Evolutionary conservation across 2,113 vertebrate species (phyloP).

Genomic region (Anoplopoma fimbria): DNA sequence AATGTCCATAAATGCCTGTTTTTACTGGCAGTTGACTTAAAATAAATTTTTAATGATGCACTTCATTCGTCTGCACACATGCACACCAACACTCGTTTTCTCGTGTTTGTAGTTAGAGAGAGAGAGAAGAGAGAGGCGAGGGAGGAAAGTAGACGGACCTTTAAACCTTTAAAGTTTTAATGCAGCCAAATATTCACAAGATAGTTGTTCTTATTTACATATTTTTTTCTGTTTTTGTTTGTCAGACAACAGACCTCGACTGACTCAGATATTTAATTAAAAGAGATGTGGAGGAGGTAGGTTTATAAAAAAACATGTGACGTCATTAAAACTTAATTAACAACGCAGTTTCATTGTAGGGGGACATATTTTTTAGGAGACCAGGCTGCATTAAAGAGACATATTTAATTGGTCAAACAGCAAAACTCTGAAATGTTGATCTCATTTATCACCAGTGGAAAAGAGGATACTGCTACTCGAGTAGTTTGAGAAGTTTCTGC

Average conservation of each 20-base stretch:
- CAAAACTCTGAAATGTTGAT: not conserved
- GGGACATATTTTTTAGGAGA: not conserved
- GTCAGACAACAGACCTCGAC: constrained; percentile 15
- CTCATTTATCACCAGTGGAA: not conserved
- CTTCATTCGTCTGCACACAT: not conserved
- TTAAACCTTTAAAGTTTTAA: constrained; percentile 10
- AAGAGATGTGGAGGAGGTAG: constrained; percentile 1
- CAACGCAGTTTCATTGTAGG: not conserved
- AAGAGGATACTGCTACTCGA: not conserved
- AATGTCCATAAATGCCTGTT: not conserved
- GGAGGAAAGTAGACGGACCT: not conserved
- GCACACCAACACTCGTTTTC: not conserved
- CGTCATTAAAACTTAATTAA: not conserved
- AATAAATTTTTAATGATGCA: not conserved
- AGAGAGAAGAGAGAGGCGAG: not conserved
- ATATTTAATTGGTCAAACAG: not conserved
- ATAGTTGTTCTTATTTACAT: constrained; percentile 12
- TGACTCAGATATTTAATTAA: constrained; percentile 3
- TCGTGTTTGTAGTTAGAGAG: not conserved
- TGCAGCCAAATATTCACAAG: not conserved
- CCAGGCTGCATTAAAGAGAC: not conserved
- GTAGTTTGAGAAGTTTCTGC: not conserved
- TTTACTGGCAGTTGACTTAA: not conserved
- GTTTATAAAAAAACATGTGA: not conserved
- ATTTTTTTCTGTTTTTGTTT: too few species aligned